phyloP scores from a whole-genome alignment of 2,113 vertebrate genomes.

The Rhynchomys soricoides region DNA sequence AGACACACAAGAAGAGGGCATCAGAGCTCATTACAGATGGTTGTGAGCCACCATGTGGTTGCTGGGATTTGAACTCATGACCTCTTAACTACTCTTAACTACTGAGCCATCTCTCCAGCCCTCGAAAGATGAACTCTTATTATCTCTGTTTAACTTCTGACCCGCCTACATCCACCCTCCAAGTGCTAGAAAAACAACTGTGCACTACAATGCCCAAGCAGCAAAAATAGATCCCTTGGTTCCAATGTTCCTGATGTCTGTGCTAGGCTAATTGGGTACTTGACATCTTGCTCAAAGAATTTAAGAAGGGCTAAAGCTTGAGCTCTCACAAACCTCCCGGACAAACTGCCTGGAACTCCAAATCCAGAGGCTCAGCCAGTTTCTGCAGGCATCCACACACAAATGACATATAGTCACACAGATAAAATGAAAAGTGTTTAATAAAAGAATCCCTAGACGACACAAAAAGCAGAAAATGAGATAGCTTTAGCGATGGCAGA shows the following conservation, averaged over 20 bases:
- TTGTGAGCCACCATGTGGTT: too few relatives aligned
- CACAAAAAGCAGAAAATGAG: background rate
- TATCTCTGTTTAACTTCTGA: background rate
- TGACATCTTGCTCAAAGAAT: background rate
- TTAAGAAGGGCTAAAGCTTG: background rate
- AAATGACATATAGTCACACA: too few relatives aligned
- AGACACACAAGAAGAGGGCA: too few relatives aligned
- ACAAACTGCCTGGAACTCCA: background rate
- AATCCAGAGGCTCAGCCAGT: background rate
- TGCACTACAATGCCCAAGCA: background rate
- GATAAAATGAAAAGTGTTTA: background rate
- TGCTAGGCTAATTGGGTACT: background rate
- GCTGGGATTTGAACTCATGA: too few relatives aligned
- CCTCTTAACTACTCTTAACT: too few relatives aligned
- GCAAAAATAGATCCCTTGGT: background rate
- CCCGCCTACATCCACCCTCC: background rate
- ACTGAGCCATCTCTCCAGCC: too few relatives aligned
- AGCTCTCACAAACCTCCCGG: too few relatives aligned
- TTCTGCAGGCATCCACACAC: background rate
- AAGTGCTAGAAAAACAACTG: background rate
- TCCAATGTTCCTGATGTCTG: background rate
- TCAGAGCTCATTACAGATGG: too few relatives aligned
- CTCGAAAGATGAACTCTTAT: background rate
- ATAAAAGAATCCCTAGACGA: background rate
- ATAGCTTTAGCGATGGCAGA: background rate